A percentile compares a stretch with the other conserved stretches of the same genome.
These are phyloP conservation scores for Apamea epomidion DNA, from an alignment of 2,888 invertebrate species.

Conservation along the genomic window DNA sequence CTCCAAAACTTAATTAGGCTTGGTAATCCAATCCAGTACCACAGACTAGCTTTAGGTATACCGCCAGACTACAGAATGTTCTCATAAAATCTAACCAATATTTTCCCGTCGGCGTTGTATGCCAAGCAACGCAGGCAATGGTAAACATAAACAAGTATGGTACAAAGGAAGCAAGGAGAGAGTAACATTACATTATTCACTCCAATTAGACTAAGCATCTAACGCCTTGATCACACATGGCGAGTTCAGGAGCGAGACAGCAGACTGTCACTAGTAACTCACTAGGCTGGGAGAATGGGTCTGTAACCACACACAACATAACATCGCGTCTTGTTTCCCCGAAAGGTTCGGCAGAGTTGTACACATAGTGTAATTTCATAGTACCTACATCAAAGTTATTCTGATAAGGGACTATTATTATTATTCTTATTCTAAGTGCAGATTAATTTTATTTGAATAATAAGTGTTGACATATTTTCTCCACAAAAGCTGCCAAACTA, in stretches of 20 bases:
- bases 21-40: no score
- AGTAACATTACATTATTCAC: neutral
- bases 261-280: neutral
- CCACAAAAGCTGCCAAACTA: no score
- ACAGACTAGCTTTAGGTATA: no score
- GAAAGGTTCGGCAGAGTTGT: no score
- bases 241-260: neutral
- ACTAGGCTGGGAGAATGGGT: neutral
- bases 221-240: slow-evolving; percentile 9
- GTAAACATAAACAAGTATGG: slow-evolving; percentile 8
- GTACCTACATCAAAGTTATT: no score
- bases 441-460: no score
- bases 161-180: neutral
- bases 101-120: neutral
- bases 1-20: no score
- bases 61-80: neutral
- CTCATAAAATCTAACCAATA: neutral
- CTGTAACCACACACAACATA: neutral
- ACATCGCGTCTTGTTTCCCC: neutral
- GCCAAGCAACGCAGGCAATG: neutral
- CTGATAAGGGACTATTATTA: no score
- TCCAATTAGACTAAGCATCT: neutral
- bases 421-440: no score
- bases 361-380: no score
- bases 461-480: no score